Evolutionary conservation across 2,888 invertebrate species (phyloP), one percentile per base, ranked within the genome.

Genomic region (Tortricodes alternella): DNA sequence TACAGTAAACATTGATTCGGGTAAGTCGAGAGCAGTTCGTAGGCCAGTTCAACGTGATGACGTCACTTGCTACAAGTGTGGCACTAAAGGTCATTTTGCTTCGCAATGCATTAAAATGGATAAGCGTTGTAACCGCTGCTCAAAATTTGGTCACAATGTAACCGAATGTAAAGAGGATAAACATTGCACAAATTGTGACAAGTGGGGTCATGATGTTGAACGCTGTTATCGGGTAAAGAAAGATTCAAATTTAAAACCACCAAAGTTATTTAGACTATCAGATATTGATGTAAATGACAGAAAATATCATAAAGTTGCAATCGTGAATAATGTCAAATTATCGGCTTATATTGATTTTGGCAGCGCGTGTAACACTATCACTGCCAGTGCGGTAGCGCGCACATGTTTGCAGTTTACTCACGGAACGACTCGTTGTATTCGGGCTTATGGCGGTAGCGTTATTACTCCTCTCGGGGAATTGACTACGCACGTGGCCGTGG

Each of bases 301-400:
- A 27, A 38, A 49, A 27, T 49, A 38, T 38, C 38, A 49, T 16
- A 38, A 27, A 38, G 16, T 2, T 4, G 38, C 27, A 3, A 8
- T 7, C 1, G 24, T 27, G 1, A 48, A 48, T 9, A 13, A 38
- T 11, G n/a, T 35, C 2, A 9, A 37, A 5, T 4, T 46, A 9
- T 21, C 34, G 3, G 32, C 34, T 11, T 46, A 35, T 21, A 9
- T 46, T 15, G 46, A 46, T 35, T 35, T 46, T 2, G 46, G 46
- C 2, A 35, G 46, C n/a, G 46, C 46, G 6, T 21, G 39, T 6
- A 50, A 50, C 15, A 50, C 49, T 13, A 50, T 50, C 15, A 50
- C 39, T 1, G 27, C 21, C 1, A 21, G 29, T 9, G 50, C 50
- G 6, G 39, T 23, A 8, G 15, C 19, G 27, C 32, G 50, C 5